These are phyloP conservation scores for Struthio camelus DNA, from an alignment of 2,113 vertebrate species.

Conservation along the genomic window DNA sequence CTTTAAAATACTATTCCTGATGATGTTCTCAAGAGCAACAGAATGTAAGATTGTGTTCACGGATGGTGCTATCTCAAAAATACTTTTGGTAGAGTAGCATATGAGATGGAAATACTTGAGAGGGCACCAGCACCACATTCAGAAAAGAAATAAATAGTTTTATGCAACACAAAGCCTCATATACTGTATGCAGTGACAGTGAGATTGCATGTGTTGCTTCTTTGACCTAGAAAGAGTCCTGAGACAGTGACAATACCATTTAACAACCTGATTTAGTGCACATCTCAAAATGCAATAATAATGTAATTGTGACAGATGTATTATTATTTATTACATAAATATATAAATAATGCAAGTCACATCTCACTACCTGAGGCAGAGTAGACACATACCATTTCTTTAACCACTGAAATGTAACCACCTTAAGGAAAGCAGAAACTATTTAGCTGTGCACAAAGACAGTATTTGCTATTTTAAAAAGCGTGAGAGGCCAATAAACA, in stretches of 20 bases:
- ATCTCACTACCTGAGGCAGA: neutral
- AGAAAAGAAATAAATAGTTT: neutral
- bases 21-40: neutral
- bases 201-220: neutral
- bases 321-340: neutral
- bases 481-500: neutral
- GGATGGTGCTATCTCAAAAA: neutral
- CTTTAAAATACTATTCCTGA: neutral
- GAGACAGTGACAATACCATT: neutral
- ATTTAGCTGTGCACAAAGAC: neutral
- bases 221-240: constrained; percentile 5
- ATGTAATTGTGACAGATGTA: neutral
- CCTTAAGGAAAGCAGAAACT: neutral
- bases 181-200: neutral
- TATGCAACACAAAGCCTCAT: neutral
- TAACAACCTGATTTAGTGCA: neutral
- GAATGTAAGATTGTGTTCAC: neutral
- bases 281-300: constrained; percentile 16
- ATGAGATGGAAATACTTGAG: neutral
- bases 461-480: neutral
- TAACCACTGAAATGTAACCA: neutral
- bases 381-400: neutral
- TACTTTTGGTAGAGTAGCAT: neutral
- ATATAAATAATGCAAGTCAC: neutral
- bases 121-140: neutral